phyloP scores from a whole-genome alignment of 2,113 vertebrate genomes.

The Eurystomus gularis region DNA sequence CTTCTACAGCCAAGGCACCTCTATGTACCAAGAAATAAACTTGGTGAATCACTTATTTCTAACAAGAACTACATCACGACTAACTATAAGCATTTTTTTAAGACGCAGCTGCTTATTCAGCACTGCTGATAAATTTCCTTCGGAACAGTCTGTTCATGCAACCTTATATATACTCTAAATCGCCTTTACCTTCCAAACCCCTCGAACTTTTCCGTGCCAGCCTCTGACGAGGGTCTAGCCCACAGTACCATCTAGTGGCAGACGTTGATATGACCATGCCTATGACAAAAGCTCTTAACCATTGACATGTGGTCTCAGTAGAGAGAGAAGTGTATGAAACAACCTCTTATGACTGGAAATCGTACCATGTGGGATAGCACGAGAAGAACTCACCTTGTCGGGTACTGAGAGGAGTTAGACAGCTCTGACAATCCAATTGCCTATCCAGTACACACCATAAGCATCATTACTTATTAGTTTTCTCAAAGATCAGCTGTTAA shows the following conservation, averaged over 20 bases:
- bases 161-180: not conserved
- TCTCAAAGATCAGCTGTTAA: not conserved
- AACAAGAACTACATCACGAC: not conserved
- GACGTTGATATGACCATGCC: not conserved
- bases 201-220: fast-evolving
- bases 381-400: not conserved
- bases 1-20: not conserved
- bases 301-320: fast-evolving
- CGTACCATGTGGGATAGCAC: not conserved
- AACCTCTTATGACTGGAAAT: not conserved
- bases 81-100: not conserved
- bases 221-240: not conserved
- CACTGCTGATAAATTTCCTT: constrained; percentile 3
- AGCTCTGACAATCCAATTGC: not conserved
- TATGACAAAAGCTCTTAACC: not conserved
- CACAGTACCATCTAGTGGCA: constrained; percentile 63
- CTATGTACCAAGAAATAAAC: not conserved
- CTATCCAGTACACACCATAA: not conserved
- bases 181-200: not conserved
- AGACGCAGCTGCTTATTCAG: constrained; percentile 20
- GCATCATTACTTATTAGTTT: not conserved
- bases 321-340: not conserved
- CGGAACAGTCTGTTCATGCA: not conserved
- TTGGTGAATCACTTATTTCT: not conserved
- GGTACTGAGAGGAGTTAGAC: not conserved